Evolutionary conservation across 2,888 invertebrate species (phyloP).

Genomic region (Nomada hirtipes): DNA sequence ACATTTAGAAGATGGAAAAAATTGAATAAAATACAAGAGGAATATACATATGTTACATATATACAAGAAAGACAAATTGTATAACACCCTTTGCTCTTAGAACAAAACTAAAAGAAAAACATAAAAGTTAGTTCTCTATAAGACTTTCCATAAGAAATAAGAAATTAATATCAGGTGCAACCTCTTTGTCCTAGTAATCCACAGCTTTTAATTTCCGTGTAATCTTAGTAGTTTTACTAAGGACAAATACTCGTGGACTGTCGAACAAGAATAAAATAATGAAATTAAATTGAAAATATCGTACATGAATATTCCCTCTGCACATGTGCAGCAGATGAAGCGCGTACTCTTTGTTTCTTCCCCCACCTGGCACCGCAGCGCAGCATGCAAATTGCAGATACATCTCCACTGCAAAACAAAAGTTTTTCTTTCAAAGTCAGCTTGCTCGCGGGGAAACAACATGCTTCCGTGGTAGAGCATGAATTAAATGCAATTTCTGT

Average conservation of each 20-base stretch:
- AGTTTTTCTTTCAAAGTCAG: conserved; percentile 20
- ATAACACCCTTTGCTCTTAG: no score
- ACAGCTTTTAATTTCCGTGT: no score
- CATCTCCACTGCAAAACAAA: conserved; percentile 90
- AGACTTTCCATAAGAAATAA: no score
- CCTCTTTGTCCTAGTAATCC: no score
- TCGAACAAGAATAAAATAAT: neutral
- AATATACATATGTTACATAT: no score
- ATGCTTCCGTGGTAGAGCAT: conserved; percentile 1
- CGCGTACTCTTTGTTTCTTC: conserved; percentile 96
- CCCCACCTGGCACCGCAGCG: conserved; percentile 96
- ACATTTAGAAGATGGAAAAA: no score
- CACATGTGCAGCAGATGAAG: conserved; percentile 95
- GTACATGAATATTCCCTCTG: conserved; percentile 93
- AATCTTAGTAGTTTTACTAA: neutral
- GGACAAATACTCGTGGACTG: neutral
- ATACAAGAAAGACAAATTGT: no score
- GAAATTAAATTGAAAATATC: conserved; percentile 69
- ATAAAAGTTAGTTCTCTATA: no score
- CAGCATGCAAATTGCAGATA: conserved; percentile 98
- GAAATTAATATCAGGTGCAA: no score
- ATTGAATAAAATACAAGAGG: no score
- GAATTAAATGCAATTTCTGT: conserved; percentile 18
- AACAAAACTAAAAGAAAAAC: no score
- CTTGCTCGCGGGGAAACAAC: conserved; percentile 3